phyloP scores from a whole-genome alignment of 2,113 vertebrate species.

The Neodontobutis hainanensis region DNA sequence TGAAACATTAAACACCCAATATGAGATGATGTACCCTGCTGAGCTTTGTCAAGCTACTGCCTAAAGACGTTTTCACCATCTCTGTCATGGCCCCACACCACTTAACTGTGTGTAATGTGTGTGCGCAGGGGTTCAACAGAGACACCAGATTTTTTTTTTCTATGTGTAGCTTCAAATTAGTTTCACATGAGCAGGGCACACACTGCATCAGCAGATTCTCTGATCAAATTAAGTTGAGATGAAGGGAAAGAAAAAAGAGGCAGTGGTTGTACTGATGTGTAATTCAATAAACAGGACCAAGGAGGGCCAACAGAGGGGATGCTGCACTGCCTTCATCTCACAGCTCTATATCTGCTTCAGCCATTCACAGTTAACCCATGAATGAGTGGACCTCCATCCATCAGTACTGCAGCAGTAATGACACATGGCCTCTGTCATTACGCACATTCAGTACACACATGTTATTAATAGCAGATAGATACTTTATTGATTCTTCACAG shows the following conservation, averaged over 20 bases:
- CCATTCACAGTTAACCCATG: slow-evolving; percentile 41
- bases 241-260: slow-evolving; percentile 59
- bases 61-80: slow-evolving; percentile 1
- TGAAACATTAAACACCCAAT: too few relatives aligned
- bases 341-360: slow-evolving; percentile 55
- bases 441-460: neutral
- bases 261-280: slow-evolving; percentile 82
- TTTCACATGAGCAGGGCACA: slow-evolving; percentile 87
- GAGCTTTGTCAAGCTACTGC: slow-evolving; percentile 6
- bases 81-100: slow-evolving; percentile 17
- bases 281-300: slow-evolving; percentile 81
- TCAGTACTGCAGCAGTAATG: slow-evolving; percentile 18
- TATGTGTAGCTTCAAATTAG: slow-evolving; percentile 81
- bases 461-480: neutral
- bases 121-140: slow-evolving; percentile 23
- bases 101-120: slow-evolving; percentile 9
- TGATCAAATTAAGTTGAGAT: slow-evolving; percentile 85
- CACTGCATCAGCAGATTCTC: slow-evolving; percentile 82
- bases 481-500: neutral
- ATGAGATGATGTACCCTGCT: slow-evolving; percentile 2
- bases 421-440: neutral
- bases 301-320: slow-evolving; percentile 58
- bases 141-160: slow-evolving; percentile 68
- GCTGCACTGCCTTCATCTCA: slow-evolving; percentile 64
- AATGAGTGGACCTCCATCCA: slow-evolving; percentile 33